Evolutionary conservation across 2,888 invertebrate genomes (phyloP).

Genomic region (Plagodis pulveraria): DNA sequence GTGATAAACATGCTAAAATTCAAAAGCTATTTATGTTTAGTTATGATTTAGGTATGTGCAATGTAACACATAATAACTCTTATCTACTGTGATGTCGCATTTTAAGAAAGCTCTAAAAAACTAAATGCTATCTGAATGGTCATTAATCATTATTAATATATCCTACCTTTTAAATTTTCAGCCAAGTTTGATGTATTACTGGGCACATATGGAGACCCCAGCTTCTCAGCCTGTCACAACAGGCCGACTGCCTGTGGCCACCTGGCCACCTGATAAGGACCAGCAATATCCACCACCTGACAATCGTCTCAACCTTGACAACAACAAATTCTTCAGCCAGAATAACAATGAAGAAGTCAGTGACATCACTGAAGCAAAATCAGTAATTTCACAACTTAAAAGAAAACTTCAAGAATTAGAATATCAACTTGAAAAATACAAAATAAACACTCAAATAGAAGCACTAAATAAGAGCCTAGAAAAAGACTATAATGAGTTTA

Average conservation of each 20-base stretch:
- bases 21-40: no score
- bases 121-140: no score
- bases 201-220: slow-evolving; percentile 92
- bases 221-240: slow-evolving; percentile 88
- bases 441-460: slow-evolving; percentile 67
- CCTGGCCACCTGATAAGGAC: slow-evolving; percentile 89
- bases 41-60: no score
- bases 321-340: slow-evolving; percentile 57
- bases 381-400: slow-evolving; percentile 67
- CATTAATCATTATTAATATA: no score
- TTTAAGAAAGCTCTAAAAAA: no score
- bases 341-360: slow-evolving; percentile 73
- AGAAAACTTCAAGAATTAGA: slow-evolving; percentile 68
- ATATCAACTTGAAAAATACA: slow-evolving; percentile 70
- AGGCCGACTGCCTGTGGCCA: slow-evolving; percentile 88
- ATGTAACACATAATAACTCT: no score
- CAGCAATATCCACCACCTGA: slow-evolving; percentile 53
- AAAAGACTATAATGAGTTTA: slow-evolving; percentile 53
- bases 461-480: slow-evolving; percentile 66
- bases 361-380: slow-evolving; percentile 71
- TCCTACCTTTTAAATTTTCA: slow-evolving; percentile 66
- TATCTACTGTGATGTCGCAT: no score
- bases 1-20: no score
- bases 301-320: slow-evolving; percentile 55
- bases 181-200: slow-evolving; percentile 96